A percentile compares a stretch with the other conserved stretches of the same genome.
Evolutionary conservation across 1,140 invertebrate genomes (phyloP).

Genomic region (Pseudomyrmex flavicornis): DNA sequence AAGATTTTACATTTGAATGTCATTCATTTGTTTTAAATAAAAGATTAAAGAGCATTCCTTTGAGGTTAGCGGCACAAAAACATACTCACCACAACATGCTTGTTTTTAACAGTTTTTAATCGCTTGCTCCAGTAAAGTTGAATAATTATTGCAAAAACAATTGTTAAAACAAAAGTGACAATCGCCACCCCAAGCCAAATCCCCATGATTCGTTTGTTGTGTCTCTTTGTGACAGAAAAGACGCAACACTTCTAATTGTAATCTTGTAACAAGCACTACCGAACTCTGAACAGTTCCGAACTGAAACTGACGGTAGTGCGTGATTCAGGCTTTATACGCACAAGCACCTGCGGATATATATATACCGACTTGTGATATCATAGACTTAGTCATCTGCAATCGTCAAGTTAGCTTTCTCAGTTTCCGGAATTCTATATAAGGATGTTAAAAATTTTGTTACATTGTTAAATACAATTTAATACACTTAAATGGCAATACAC

Average conservation of each 20-base stretch:
- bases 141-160: constrained; percentile 55
- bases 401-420: constrained; percentile 7
- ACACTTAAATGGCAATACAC: too few species aligned
- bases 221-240: neutral
- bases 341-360: too few species aligned
- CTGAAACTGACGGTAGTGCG: too few species aligned
- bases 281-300: too few species aligned
- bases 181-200: constrained; percentile 41
- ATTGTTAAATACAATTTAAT: too few species aligned
- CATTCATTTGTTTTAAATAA: neutral
- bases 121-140: constrained; percentile 56
- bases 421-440: too few species aligned
- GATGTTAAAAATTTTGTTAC: too few species aligned
- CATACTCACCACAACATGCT: constrained; percentile 78
- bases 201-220: constrained; percentile 47
- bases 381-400: neutral
- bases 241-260: too few species aligned
- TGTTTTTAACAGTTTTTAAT: constrained; percentile 69
- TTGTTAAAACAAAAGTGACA: constrained; percentile 55
- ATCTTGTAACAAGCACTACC: too few species aligned
- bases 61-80: neutral
- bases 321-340: too few species aligned
- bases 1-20: neutral
- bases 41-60: neutral
- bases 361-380: neutral